These are phyloP conservation scores for Sebastes diploproa DNA, from an alignment of 2,797 vertebrate genomes.

Conservation along the genomic window DNA sequence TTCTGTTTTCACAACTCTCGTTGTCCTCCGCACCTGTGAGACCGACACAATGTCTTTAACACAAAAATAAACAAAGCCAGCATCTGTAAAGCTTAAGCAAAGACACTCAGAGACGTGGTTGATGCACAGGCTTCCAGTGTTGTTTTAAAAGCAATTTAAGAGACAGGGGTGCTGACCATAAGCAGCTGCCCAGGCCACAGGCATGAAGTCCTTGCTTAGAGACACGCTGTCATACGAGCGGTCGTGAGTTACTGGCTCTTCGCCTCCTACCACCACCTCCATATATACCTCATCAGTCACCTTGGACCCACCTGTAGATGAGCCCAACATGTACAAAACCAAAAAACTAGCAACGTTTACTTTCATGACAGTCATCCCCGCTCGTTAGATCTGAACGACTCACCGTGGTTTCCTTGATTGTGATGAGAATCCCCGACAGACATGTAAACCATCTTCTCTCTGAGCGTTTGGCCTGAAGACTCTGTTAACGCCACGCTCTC, in stretches of 20 bases:
- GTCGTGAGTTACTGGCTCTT: constrained; percentile 89
- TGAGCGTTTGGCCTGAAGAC: constrained; percentile 88
- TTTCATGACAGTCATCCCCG: constrained; percentile 30
- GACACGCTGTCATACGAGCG: constrained; percentile 89
- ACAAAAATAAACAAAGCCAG: neutral
- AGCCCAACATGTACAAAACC: constrained; percentile 63
- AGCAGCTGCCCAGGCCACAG: constrained; percentile 92
- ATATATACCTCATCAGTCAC: constrained; percentile 95
- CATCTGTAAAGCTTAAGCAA: constrained; percentile 23
- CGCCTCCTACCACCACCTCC: constrained; percentile 93
- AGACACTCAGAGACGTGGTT: constrained; percentile 34
- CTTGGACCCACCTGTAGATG: constrained; percentile 87
- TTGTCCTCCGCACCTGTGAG: constrained; percentile 76
- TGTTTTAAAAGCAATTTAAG: constrained; percentile 55
- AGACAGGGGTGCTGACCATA: constrained; percentile 85
- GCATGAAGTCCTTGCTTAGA: constrained; percentile 93
- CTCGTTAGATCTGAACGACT: constrained; percentile 52
- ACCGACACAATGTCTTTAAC: neutral
- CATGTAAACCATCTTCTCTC: constrained; percentile 99
- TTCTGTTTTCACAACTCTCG: constrained; percentile 94
- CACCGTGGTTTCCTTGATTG: constrained; percentile 93
- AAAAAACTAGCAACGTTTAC: constrained; percentile 34
- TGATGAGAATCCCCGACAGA: constrained; percentile 94
- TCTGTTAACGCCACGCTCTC: constrained; percentile 89
- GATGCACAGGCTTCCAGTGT: constrained; percentile 58